These are phyloP conservation scores for Zoanthus gigantus DNA, from an alignment of 92 coral and sea anemone species.

Conservation along the genomic window DNA sequence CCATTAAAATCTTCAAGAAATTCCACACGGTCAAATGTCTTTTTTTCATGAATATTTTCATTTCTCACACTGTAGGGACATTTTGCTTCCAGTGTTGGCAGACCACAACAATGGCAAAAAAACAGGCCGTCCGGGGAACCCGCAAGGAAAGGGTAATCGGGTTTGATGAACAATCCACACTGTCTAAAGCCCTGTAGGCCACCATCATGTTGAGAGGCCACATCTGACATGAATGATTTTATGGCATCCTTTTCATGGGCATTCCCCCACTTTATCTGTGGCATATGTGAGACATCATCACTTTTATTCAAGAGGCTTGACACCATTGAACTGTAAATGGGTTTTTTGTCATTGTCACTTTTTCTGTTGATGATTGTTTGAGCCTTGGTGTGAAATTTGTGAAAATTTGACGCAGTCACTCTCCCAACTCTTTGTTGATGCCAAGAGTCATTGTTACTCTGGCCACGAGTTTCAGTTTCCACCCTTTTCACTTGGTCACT, in stretches of 20 bases:
- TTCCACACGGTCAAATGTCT: slow-evolving; percentile 40
- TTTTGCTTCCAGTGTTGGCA: slow-evolving; percentile 52
- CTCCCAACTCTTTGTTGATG: slow-evolving; percentile 63
- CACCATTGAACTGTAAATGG: slow-evolving; percentile 42
- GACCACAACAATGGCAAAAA: slow-evolving; percentile 57
- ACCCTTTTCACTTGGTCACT: slow-evolving; percentile 63
- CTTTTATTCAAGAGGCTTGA: slow-evolving; percentile 56
- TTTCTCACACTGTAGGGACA: slow-evolving; percentile 53
- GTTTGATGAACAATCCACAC: slow-evolving; percentile 56
- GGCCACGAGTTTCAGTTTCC: slow-evolving; percentile 69
- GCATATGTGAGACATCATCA: slow-evolving; percentile 59
- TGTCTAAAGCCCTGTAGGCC: slow-evolving; percentile 62
- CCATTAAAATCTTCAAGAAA: slow-evolving; percentile 68
- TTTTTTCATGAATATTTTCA: slow-evolving; percentile 56
- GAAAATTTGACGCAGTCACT: slow-evolving; percentile 67
- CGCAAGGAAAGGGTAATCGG: slow-evolving; percentile 67
- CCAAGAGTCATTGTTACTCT: slow-evolving; percentile 57
- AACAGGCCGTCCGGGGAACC: slow-evolving; percentile 68
- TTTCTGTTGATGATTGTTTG: slow-evolving; percentile 49
- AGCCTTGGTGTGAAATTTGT: slow-evolving; percentile 63
- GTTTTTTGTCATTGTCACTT: slow-evolving; percentile 45
- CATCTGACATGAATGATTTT: slow-evolving; percentile 66
- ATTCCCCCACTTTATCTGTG: slow-evolving; percentile 57
- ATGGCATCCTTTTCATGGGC: slow-evolving; percentile 68
- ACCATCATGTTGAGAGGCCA: slow-evolving; percentile 73